Evolutionary conservation across 2,797 vertebrate species (phyloP).

Genomic region (Propithecus perrieri): DNA sequence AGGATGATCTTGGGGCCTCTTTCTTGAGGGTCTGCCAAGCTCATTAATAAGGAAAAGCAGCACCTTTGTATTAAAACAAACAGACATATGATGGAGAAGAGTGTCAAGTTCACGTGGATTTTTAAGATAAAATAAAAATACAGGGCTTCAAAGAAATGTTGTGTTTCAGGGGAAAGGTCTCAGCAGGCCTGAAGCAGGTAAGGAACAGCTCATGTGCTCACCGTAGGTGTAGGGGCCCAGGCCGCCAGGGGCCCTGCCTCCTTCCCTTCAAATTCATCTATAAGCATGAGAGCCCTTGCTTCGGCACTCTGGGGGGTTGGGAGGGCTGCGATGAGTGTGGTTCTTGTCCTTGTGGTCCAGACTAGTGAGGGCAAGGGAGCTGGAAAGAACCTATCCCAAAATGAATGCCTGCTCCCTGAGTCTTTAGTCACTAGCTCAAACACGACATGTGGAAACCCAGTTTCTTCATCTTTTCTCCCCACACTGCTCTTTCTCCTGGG

Average conservation of each 20-base stretch:
- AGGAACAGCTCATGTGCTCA: neutral
- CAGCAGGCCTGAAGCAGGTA: neutral
- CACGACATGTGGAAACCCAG: neutral
- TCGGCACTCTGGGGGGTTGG: neutral
- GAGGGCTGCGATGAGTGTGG: neutral
- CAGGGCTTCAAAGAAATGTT: neutral
- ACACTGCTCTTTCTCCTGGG: neutral
- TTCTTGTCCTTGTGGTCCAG: neutral
- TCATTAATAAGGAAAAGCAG: slow-evolving; percentile 37
- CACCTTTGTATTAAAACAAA: slow-evolving; percentile 41
- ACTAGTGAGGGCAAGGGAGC: neutral
- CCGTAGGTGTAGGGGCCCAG: too few relatives aligned
- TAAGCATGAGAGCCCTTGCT: neutral
- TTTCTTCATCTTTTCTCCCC: neutral
- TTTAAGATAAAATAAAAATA: slow-evolving; percentile 41
- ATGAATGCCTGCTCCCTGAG: neutral
- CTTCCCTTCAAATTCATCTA: neutral
- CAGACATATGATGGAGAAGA: neutral
- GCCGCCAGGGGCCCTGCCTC: neutral
- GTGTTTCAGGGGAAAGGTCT: neutral
- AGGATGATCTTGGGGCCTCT: neutral
- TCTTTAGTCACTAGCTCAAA: neutral
- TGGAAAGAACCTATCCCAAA: neutral
- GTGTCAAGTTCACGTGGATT: neutral
- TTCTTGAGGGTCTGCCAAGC: slow-evolving; percentile 23